Percentiles rank a stretch among this genome's conserved stretches.
These are phyloP conservation scores for Alentia gelatinosa DNA, from an alignment of 2,888 invertebrate species.

Conservation along the genomic window DNA sequence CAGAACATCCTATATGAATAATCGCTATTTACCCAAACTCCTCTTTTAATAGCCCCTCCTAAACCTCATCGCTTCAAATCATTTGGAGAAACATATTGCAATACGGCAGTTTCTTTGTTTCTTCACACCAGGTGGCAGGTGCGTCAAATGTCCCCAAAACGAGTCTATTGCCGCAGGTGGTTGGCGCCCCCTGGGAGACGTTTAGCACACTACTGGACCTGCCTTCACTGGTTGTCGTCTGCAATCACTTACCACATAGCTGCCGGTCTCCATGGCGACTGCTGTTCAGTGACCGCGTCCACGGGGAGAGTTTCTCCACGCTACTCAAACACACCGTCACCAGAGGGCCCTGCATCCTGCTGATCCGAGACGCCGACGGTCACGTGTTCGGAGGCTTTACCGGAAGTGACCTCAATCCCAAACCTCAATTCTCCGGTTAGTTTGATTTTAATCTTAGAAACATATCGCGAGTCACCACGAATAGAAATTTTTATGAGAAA, in stretches of 20 bases:
- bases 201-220: constrained; percentile 71
- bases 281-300: constrained; percentile 79
- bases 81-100: too few relatives aligned
- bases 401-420: constrained; percentile 86
- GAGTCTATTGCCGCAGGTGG: constrained; percentile 35
- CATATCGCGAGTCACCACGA: too few relatives aligned
- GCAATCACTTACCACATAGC: constrained; percentile 88
- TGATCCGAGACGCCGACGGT: constrained; percentile 88
- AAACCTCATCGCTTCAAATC: too few relatives aligned
- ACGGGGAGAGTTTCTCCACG: constrained; percentile 90
- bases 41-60: too few relatives aligned
- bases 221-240: constrained; percentile 82
- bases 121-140: neutral
- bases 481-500: too few relatives aligned
- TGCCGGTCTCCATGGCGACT: constrained; percentile 91
- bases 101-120: too few relatives aligned
- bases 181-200: constrained; percentile 69
- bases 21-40: too few relatives aligned
- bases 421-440: constrained; percentile 88
- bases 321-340: constrained; percentile 71
- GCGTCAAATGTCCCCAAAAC: neutral
- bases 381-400: constrained; percentile 95
- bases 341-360: constrained; percentile 85
- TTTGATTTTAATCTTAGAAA: too few relatives aligned
- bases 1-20: too few relatives aligned